Evolutionary conservation across 2,888 invertebrate genomes (phyloP).

Genomic region (Pegoplata infirma): DNA sequence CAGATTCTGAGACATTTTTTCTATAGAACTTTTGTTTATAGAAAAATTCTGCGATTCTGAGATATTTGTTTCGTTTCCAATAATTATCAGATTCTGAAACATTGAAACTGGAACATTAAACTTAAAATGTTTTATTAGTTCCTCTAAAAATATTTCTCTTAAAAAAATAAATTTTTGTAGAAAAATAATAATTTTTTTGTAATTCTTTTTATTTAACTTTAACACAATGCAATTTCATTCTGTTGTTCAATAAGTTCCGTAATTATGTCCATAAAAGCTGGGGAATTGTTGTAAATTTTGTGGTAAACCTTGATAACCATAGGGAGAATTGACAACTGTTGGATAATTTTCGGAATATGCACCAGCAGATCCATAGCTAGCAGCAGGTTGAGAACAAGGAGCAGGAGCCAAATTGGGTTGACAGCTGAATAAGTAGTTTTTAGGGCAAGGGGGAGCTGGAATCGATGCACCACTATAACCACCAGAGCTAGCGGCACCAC

Average conservation of each 20-base stretch:
- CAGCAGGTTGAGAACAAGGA: slow-evolving; percentile 32
- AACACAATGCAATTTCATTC: too few species aligned
- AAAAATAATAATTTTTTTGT: too few species aligned
- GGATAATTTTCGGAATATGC: slow-evolving; percentile 55
- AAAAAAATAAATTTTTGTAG: too few species aligned
- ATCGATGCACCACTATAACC: slow-evolving; percentile 36
- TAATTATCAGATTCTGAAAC: too few species aligned
- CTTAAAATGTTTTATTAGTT: too few species aligned
- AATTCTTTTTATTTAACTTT: too few species aligned
- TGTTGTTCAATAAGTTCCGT: background rate
- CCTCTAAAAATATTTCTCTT: too few species aligned
- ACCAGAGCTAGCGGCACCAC: background rate
- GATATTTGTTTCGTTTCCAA: too few species aligned
- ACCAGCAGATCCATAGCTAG: slow-evolving; percentile 38
- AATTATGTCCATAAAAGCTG: slow-evolving; percentile 28
- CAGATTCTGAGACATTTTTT: too few species aligned
- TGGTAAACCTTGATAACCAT: slow-evolving; percentile 34
- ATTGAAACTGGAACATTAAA: too few species aligned
- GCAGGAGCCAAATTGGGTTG: slow-evolving; percentile 48
- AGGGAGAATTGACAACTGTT: slow-evolving; percentile 39
- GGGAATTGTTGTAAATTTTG: slow-evolving; percentile 46
- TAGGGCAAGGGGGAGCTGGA: slow-evolving; percentile 71
- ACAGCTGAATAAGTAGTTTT: slow-evolving; percentile 74
- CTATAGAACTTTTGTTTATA: too few species aligned
- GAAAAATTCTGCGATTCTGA: too few species aligned